Base-by-base conservation (phyloP, 1,140 invertebrate genomes). In the Geopemphigus sp. region DNA sequence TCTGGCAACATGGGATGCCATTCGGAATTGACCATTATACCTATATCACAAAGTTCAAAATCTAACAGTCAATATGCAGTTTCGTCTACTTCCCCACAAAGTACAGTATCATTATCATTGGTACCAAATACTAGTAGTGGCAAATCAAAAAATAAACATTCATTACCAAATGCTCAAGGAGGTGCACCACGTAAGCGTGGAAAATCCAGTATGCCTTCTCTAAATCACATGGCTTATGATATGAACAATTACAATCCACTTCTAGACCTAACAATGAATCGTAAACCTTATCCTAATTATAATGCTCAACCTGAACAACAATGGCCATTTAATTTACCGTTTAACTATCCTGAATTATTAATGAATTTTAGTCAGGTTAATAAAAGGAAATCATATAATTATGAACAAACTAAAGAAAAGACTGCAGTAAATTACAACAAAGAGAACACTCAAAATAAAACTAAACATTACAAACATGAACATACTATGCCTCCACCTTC, bases 331-430 rank as follows among this genome's bases (percentile, higher is more conserved):
- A 78, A 78, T 78, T 78, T 78, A 17, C 73, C 73, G 5, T 61
- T 78, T 26, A 78, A 78, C 56, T 78, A 78, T 61, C 73, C 73
- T 78, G 73, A 78, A 61, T 63, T 78, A 4, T 45, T 78, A 19
- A 78, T 78, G 73, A 78, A 78, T 61, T 61, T 78, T 63, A 63
- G 39, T 29, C 73, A 78, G 17, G 57, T 61, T 47, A 63, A 78
- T 47, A 78, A 78, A 78, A 78, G 73, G 17, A 78, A 78, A 78
- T 17, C 73, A 59, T 78, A 78, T 78, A 4, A 56, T 26, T 78
- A 78, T 47, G 73, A 78, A 59, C 73, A 78, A 78, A 32, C 73
- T 24, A 78, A 78, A 78, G 73, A 78, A 78, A 78, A 78, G 73
- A 78, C 54, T 78, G 73, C 22, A 24, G 39, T 78, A 19, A 78